Percentiles rank a stretch among this genome's conserved stretches.
These are phyloP conservation scores for Corynorhinus townsendii DNA, from an alignment of 2,113 vertebrate species.

Conservation along the genomic window DNA sequence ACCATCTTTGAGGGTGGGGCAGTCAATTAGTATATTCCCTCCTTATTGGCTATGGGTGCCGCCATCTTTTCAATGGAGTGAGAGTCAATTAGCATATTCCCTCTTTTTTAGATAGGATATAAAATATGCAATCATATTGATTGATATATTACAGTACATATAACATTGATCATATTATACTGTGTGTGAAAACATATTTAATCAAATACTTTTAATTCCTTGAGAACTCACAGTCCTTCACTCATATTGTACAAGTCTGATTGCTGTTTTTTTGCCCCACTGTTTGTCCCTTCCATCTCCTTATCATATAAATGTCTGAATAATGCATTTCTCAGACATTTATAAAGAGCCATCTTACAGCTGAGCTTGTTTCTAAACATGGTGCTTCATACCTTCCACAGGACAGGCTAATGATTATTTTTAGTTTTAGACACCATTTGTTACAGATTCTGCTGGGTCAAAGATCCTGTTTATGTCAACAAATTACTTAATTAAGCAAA, in stretches of 20 bases:
- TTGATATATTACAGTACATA: neutral
- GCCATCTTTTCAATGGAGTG: too few species aligned
- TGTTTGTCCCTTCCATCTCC: neutral
- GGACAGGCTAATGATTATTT: constrained; percentile 60
- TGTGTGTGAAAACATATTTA: neutral
- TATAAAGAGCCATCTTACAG: constrained; percentile 10
- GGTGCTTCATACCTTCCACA: constrained; percentile 29
- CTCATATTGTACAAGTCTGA: neutral
- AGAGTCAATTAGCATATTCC: too few species aligned
- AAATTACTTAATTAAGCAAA: constrained; percentile 69
- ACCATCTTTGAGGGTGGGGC: too few species aligned
- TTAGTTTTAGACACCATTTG: constrained; percentile 59
- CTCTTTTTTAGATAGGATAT: neutral
- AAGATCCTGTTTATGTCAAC: constrained; percentile 57
- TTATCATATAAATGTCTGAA: neutral
- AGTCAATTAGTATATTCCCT: too few species aligned
- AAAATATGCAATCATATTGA: neutral
- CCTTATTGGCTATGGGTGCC: too few species aligned
- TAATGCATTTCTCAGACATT: neutral
- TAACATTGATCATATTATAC: neutral
- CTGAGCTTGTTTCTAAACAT: constrained; percentile 36
- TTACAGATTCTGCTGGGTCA: constrained; percentile 43
- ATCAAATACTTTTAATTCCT: neutral
- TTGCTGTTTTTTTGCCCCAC: neutral
- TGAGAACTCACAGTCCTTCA: neutral